Evolutionary conservation across 1,140 invertebrate genomes (phyloP), one percentile per base, ranked within the genome.

Genomic region (Temnothorax longispinosus): DNA sequence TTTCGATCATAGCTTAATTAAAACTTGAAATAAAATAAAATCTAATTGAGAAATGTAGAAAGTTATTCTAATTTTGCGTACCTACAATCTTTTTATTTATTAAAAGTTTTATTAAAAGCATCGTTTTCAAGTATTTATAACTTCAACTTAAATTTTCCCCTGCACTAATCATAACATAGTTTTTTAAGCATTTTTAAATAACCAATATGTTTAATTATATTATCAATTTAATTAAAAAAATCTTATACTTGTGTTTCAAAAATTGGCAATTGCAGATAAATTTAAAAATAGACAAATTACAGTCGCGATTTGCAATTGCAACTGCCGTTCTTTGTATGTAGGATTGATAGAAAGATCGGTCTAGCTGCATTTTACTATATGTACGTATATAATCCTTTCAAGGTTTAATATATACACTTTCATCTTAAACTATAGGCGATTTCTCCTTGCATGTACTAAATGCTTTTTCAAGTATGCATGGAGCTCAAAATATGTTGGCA

Each of bases 391-490:
- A 69, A 47, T 58, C 27, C 44, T 77, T 77, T 64, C 5, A 77
- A 67, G 71, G 7, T 64, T 85, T 62, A 82, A 65, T 85, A 77
- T 85, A 65, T 77, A 85, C 72, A 85, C 47, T 75, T 77, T 77
- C 58, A 50, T 52, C 47, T 85, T 64, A 85, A 41, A 77, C 38
- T 41, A 85, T 77, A 77, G 21, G 50, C 58, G 47, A 27, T 77
- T 77, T 65, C 38, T 77, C 47, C 41, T 15, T 35, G 38, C 3
- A 72, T 18, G 13, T 47, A 27, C 8, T 60, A 69, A 32, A 87
- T 21, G n/a, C 13, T 80, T 54, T 71, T 62, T 58, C 18, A 52
- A 86, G 58, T 89, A 88, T 89, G 58, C 87, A 88, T 84, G 62
- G 52, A 88, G 50, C 44, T 58, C 18, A 81, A 60, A 89, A 60